Base-by-base conservation (phyloP, 2,888 invertebrate genomes). In the Corythucha ciliata region DNA sequence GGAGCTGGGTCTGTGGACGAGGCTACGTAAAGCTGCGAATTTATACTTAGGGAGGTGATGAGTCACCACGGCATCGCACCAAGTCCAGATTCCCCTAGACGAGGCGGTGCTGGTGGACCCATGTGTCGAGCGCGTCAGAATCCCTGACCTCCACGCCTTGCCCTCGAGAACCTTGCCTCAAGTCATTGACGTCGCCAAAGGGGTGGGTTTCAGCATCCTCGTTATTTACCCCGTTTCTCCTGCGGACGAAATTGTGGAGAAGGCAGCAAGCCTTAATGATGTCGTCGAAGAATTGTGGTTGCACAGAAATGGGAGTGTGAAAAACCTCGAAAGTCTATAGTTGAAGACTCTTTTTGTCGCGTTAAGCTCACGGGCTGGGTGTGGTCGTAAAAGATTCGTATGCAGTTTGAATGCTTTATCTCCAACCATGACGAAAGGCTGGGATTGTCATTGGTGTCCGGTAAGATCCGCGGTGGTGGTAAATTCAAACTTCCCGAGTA, bases 201-300 rank as follows among this genome's bases (percentile, higher is more conserved):
- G 42, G 42, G 29, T 7, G 25, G 14, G 4, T 42, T 26, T 3
- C 22, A 26, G 20, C 18, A 18, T 61, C 58, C 41, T 58, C 56
- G 24, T 27, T 24, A 26, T 45, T 45, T 52, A 54, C 58, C 20
- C 58, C 57, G 48, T 59, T 57, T 48, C 57, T 46, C 24, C 55
- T 53, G 33, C 53, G 40, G 25, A 61, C 59, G 54, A 56, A 58
- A 54, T 58, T 58, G 52, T 59, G 58, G 25, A 59, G 50, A 32
- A 58, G 46, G 46, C 58, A 56, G 53, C 62, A 60, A 34, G 63
- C 61, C 57, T 64, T 63, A 36, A 64, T 57, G 53, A 63, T 61
- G 48, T 54, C 55, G 34, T 57, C 59, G 51, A 58, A 58, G 57
- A 60, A 60, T 33, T 58, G 55, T 33, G 54, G 53, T 37, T 61